Conservation (phyloP, 2,797 vertebrate species). For the Sebastes umbrosus region DNA sequence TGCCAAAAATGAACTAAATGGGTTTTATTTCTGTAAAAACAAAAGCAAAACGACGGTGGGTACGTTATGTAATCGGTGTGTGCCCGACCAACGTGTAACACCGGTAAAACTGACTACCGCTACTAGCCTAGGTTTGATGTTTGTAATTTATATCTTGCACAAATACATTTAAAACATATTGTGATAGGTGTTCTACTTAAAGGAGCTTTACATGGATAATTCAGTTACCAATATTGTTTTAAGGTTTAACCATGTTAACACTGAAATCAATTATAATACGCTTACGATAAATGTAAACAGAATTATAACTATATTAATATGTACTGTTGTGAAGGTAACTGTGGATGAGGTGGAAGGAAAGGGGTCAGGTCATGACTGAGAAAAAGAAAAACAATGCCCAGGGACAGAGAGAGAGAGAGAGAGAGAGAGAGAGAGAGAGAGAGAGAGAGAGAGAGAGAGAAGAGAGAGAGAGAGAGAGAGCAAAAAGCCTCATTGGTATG, state of each 20-base stretch:
- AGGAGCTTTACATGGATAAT: background rate
- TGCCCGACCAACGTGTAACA: too few relatives aligned
- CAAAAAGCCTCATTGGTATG: conserved; percentile 31
- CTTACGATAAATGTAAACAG: background rate
- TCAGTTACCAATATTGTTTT: background rate
- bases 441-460: background rate
- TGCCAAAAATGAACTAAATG: too few relatives aligned
- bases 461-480: background rate
- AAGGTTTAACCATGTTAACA: background rate
- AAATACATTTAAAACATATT: background rate
- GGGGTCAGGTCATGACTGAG: background rate
- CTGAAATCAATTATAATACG: background rate
- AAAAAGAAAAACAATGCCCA: conserved; percentile 12
- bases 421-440: too few relatives aligned
- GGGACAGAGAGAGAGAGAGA: too few relatives aligned
- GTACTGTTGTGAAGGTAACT: background rate
- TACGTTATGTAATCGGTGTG: too few relatives aligned
- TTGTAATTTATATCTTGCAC: background rate
- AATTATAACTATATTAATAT: background rate
- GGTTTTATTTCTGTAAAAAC: too few relatives aligned
- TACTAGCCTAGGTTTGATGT: background rate
- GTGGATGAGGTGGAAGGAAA: conserved; percentile 1
- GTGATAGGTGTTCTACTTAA: background rate
- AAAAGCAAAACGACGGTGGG: too few relatives aligned
- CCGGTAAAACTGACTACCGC: too few relatives aligned